Evolutionary conservation across 2,797 vertebrate species (phyloP).

Genomic region (Tamandua tetradactyla): DNA sequence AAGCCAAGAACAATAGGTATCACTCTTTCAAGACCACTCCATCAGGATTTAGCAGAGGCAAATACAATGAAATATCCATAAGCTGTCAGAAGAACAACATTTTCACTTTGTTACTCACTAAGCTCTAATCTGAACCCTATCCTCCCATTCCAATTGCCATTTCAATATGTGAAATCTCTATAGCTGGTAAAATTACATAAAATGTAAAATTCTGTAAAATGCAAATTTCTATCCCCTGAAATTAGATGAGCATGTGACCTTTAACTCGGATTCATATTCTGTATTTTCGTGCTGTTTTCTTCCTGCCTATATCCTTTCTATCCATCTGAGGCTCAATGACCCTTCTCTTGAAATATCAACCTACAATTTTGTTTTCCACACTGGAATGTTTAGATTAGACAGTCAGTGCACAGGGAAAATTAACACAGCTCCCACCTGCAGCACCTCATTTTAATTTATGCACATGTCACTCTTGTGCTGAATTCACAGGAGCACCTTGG

Average conservation of each 20-base stretch:
- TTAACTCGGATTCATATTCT: constrained; percentile 1
- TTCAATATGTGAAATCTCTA: constrained; percentile 59
- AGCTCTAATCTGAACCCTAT: constrained; percentile 44
- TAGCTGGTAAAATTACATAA: constrained; percentile 58
- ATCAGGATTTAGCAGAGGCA: constrained; percentile 81
- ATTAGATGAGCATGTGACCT: constrained; percentile 37
- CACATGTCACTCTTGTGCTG: neutral
- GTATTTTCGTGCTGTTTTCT: constrained; percentile 46
- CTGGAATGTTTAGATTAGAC: constrained; percentile 71
- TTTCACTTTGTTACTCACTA: constrained; percentile 78
- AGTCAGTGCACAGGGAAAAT: constrained; percentile 68
- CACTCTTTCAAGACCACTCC: constrained; percentile 83
- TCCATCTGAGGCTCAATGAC: constrained; percentile 67
- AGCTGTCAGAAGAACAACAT: constrained; percentile 79
- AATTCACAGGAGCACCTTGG: neutral
- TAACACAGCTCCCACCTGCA: constrained; percentile 69
- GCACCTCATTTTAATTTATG: constrained; percentile 47
- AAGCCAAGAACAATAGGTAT: constrained; percentile 86
- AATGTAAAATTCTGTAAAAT: too few relatives aligned
- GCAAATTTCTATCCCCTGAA: constrained; percentile 39
- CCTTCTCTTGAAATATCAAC: constrained; percentile 67
- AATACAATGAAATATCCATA: constrained; percentile 81
- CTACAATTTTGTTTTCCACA: constrained; percentile 76
- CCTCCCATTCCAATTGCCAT: constrained; percentile 54
- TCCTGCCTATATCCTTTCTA: constrained; percentile 56